A percentile compares a stretch with the other conserved stretches of the same genome.
phyloP scores from a whole-genome alignment of 2,888 invertebrate genomes.

The Idaea aversata region DNA sequence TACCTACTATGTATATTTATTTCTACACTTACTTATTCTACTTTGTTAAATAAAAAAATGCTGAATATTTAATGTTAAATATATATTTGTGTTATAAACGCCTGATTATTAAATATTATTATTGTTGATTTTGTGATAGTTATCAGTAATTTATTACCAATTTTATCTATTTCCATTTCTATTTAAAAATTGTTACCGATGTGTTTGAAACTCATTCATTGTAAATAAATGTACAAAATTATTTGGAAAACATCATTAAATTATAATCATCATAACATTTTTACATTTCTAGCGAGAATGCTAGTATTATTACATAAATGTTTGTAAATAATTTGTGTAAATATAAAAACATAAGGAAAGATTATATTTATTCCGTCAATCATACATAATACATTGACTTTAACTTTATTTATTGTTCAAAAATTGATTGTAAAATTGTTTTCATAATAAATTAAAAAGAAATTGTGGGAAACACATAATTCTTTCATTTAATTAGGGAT shows the following conservation, averaged over 20 bases:
- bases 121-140: constrained; percentile 17
- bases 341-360: constrained; percentile 57
- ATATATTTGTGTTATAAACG: background rate
- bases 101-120: constrained; percentile 9
- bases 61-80: background rate
- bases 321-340: constrained; percentile 70
- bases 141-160: background rate
- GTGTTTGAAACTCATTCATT: constrained; percentile 22
- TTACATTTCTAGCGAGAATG: constrained; percentile 54
- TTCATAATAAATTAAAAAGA: constrained; percentile 67
- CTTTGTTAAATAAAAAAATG: background rate
- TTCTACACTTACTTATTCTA: background rate
- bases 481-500: background rate
- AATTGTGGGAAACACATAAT: constrained; percentile 43
- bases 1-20: background rate
- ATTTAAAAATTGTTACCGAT: constrained; percentile 10
- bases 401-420: constrained; percentile 73
- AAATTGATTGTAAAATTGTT: constrained; percentile 71
- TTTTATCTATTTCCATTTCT: constrained; percentile 9
- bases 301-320: constrained; percentile 46
- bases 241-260: constrained; percentile 20
- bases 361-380: constrained; percentile 72
- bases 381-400: constrained; percentile 54
- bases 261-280: constrained; percentile 38
- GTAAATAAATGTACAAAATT: constrained; percentile 71